phyloP scores from a whole-genome alignment of 2,888 invertebrate species.

The Meteorus colon region DNA sequence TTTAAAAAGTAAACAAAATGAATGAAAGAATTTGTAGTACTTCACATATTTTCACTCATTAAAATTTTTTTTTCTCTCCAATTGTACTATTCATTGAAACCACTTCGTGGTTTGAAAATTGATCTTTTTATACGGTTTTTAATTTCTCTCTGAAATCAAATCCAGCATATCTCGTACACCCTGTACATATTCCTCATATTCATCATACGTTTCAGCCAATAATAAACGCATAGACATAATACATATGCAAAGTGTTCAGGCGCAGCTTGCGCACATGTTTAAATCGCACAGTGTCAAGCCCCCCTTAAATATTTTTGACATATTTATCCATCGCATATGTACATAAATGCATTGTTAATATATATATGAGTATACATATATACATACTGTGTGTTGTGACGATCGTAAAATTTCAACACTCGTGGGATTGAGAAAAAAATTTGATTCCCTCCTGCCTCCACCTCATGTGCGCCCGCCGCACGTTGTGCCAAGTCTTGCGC shows the following conservation, averaged over 20 bases:
- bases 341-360: background rate
- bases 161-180: background rate
- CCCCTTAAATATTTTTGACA: slow-evolving; percentile 8
- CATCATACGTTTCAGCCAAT: slow-evolving; percentile 5
- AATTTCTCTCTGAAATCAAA: background rate
- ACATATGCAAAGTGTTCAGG: background rate
- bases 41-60: no score
- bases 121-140: no score
- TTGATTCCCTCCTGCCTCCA: background rate
- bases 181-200: background rate
- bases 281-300: background rate
- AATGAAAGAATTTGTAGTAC: no score
- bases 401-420: background rate
- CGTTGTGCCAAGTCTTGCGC: background rate
- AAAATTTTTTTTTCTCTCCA: background rate
- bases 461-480: background rate
- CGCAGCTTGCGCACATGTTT: slow-evolving; percentile 10
- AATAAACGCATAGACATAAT: background rate
- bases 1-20: no score
- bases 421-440: background rate
- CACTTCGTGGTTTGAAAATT: no score
- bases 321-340: slow-evolving; percentile 4
- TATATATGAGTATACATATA: background rate
- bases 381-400: background rate
- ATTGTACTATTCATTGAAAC: no score